Evolutionary conservation across 2,113 vertebrate species (phyloP).

Genomic region (Uria aalge): DNA sequence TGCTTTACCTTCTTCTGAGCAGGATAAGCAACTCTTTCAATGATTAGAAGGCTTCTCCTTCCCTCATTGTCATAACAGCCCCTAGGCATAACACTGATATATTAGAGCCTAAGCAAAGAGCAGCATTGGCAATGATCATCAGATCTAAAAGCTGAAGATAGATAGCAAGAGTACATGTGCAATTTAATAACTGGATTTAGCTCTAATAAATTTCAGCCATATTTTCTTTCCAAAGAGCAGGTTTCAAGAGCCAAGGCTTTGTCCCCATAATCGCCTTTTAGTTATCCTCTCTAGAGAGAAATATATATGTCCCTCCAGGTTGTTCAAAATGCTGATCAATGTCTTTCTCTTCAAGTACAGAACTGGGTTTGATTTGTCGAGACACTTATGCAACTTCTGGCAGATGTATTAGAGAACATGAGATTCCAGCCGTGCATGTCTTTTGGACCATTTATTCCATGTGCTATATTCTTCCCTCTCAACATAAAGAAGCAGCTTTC

Average conservation of each 20-base stretch:
- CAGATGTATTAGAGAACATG: neutral
- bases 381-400: neutral
- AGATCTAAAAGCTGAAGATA: neutral
- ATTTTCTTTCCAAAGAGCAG: neutral
- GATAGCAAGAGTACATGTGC: neutral
- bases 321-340: neutral
- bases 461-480: neutral
- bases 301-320: neutral
- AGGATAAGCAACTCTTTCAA: neutral
- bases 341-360: neutral
- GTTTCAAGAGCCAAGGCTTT: neutral
- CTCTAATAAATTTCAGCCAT: neutral
- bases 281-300: neutral
- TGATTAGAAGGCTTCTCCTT: neutral
- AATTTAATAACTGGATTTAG: neutral
- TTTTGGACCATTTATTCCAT: neutral
- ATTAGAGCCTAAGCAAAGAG: neutral
- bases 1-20: neutral
- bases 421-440: neutral
- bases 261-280: neutral
- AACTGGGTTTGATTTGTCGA: neutral
- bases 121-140: neutral
- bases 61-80: neutral
- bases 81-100: neutral
- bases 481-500: neutral